Evolutionary conservation across 2,797 vertebrate species (phyloP), one percentile per base, ranked within the genome.

Genomic region (Etheostoma perlongum): DNA sequence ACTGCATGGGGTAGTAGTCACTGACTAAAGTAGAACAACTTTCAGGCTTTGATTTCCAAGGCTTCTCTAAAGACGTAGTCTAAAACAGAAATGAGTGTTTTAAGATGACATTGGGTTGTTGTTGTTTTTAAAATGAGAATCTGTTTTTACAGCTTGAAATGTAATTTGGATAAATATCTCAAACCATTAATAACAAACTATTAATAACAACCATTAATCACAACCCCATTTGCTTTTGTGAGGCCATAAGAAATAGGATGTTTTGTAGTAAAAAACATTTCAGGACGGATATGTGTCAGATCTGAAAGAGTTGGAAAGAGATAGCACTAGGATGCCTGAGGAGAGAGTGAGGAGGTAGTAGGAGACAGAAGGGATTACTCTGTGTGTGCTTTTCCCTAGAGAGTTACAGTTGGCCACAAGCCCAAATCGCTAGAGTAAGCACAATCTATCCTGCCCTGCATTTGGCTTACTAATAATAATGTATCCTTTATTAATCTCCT

Each of bases 361-460:
- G 25, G 2, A 73, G 72, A 66, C 51, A 25, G 4, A n/a, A 68
- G 48, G 58, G 44, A 40, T 49, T 49, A 68, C 30, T 47, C 47
- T 79, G 51, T 18, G 0, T 81, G 40, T 36, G 12, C 16, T 64
- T 72, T 57, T 63, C 69, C 63, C 33, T 53, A 19, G 51, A 81
- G 78, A 25, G 65, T 46, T 58, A 60, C 40, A 72, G 58, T 60
- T 86, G 81, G 79, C 76, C 55, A 27, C 5, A 0, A 63, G 62
- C 77, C 88, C 57, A 72, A 62, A 74, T 23, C n/a, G 65, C 66
- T n/a, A 18, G 44, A 58, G 10, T 63, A 60, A 67, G 76, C 33
- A 61, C 7, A 61, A 27, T 66, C 58, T 33, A 58, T 44, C 55
- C 65, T 72, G 46, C 2, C 6, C 16, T 23, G 21, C 36, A 62